Evolutionary conservation across 1,140 invertebrate genomes (phyloP), one percentile per base, ranked within the genome.

Genomic region (Mesaphorura yosii): DNA sequence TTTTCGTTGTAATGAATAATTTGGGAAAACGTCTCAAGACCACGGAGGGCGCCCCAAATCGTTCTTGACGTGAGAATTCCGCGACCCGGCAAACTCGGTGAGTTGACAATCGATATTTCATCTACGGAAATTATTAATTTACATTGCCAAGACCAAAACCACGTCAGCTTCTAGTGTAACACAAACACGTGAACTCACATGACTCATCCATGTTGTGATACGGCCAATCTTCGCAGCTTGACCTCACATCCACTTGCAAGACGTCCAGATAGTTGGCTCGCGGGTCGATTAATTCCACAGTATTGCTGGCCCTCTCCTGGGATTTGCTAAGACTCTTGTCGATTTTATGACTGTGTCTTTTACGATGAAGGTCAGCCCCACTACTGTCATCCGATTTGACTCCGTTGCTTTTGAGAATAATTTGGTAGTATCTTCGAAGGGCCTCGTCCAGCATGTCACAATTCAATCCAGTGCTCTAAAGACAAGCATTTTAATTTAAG

Each of bases 141-240:
- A n/a, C n/a, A n/a, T n/a, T n/a, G n/a, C n/a, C n/a, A n/a, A n/a
- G n/a, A 34, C 31, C 31, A 14, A 73, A 70, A 29, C 68, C 70
- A 57, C 72, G 68, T 7, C 71, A 54, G 12, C 26, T 4, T 51
- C 20, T 25, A 26, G 5, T 26, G 15, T 42, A 12, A 20, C 56
- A 64, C 5, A 56, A 44, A n/a, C n/a, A 34, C 10, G n/a, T 34
- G 31, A 34, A 34, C 75, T 76, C 70, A 83, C 82, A 84, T 57
- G 73, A 72, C 69, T 88, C 84, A 65, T 81, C 74, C 77, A 84
- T 84, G 10, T 73, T 54, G n/a, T 77, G 66, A 54, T 75, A 63
- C 0, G 83, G 83, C 48, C 73, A 72, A 1, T 72, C 67, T 42
- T 71, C 67, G 64, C 81, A 84, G 2, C 68, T 64, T 14, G 65